phyloP scores from a whole-genome alignment of 2,797 vertebrate genomes.

The Arctocebus calabarensis region DNA sequence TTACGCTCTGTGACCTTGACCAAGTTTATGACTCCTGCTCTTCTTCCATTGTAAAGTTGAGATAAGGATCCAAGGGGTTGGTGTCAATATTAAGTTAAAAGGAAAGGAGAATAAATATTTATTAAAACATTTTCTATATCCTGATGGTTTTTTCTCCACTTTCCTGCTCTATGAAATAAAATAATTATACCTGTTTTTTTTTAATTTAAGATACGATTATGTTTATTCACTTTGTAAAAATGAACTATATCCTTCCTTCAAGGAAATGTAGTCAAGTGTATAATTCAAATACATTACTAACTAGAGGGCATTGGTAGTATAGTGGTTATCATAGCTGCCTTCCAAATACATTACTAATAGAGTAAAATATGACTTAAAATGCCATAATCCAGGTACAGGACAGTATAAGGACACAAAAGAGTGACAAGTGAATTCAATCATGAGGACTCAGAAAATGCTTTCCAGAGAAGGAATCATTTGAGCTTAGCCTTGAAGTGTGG shows the following conservation, averaged over 20 bases:
- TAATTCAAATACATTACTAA: background rate
- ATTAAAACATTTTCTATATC: background rate
- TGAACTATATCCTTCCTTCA: conserved; percentile 16
- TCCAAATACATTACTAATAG: background rate
- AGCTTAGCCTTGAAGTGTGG: background rate
- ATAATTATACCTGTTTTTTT: background rate
- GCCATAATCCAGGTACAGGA: background rate
- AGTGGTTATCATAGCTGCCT: too few species aligned
- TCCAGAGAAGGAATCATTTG: background rate
- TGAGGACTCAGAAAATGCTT: conserved; percentile 18
- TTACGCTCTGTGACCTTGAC: conserved; percentile 17
- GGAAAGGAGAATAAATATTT: conserved; percentile 17
- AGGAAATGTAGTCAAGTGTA: background rate
- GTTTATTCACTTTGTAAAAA: conserved; percentile 40
- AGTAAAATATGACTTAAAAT: conserved; percentile 30
- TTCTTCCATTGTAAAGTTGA: background rate
- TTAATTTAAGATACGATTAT: background rate
- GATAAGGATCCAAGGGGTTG: background rate
- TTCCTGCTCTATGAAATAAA: conserved; percentile 19
- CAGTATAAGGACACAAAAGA: background rate
- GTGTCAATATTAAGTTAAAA: background rate
- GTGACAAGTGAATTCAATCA: background rate
- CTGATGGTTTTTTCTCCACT: conserved; percentile 6
- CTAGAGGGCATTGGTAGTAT: too few species aligned
- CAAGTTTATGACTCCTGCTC: background rate